Base-by-base conservation (phyloP, 2,797 vertebrate genomes). In the Labeo calbasu region DNA sequence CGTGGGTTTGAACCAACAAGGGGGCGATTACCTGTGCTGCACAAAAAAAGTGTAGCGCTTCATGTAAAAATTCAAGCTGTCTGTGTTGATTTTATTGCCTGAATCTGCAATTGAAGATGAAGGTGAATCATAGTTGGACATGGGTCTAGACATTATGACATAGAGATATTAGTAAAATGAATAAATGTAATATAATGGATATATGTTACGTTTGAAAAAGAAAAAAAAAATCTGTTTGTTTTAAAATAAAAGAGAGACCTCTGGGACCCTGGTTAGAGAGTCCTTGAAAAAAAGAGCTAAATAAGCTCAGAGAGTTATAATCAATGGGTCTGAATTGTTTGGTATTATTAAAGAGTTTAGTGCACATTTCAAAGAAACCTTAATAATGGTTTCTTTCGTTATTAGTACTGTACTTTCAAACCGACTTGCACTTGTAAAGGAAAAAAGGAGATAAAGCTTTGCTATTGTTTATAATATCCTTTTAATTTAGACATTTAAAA, bases 1-100 rank as follows among this genome's bases (percentile, higher is more conserved):
- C 32, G 25, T 51, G 43, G 46, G 53, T 59, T 77, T 83, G 36
- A 77, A 77, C 50, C 50, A 40, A 21, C 50, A 69, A 70, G 5
- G 12, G 12, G 1, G 19, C 55, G 50, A 19, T 57, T 17, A 55
- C 32, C 7, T 55, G 40, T 69, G 40, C 48, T 79, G n/a, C 13
- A 11, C 23, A 51, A 43, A 61, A 25, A 68, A 15, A 69, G 8
- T 21, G 13, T 25, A 17, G 46, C 50, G 21, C 21, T 32, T 59
- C 2, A 3, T 36, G 32, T 63, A 25, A 23, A 6, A 13, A 32
- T 59, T 15, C 23, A 10, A 23, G 40, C 25, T 32, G 25, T 17
- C 25, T 75, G 5, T 73, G 9, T 73, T 73, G 2, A 63, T 51
- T 10, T 6, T 14, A 2, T 32, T 25, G 3, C 8, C 36, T 66